These are phyloP conservation scores for Pangasius mekongensis DNA, from an alignment of 2,797 vertebrate species.

Conservation along the genomic window DNA sequence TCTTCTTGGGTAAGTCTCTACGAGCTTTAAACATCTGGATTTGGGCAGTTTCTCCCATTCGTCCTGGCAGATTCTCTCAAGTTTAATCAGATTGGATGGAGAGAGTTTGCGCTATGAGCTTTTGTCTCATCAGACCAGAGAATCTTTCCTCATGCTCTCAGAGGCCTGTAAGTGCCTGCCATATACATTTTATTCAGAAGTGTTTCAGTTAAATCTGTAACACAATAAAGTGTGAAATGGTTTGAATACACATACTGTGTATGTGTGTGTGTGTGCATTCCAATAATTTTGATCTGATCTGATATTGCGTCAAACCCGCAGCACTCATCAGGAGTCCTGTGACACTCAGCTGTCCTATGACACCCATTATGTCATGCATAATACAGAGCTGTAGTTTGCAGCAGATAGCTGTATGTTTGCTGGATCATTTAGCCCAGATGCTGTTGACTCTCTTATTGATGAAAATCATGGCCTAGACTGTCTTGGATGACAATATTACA, in stretches of 20 bases:
- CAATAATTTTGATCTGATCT: background rate
- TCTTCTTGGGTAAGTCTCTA: background rate
- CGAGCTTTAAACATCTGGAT: background rate
- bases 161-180: background rate
- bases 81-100: background rate
- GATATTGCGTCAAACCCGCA: background rate
- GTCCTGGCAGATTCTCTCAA: background rate
- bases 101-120: background rate
- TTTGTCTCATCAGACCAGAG: background rate
- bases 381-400: background rate
- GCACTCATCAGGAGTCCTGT: slow-evolving; percentile 5
- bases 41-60: background rate
- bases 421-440: background rate
- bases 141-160: background rate
- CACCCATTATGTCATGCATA: background rate
- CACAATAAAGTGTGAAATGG: background rate
- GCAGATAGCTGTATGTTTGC: background rate
- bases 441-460: background rate
- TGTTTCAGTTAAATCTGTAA: background rate
- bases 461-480: background rate
- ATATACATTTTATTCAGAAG: background rate
- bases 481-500: background rate
- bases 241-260: background rate
- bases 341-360: background rate
- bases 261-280: background rate